Conservation (phyloP, 2,113 vertebrate species). For the Rhabdornis inornatus region DNA sequence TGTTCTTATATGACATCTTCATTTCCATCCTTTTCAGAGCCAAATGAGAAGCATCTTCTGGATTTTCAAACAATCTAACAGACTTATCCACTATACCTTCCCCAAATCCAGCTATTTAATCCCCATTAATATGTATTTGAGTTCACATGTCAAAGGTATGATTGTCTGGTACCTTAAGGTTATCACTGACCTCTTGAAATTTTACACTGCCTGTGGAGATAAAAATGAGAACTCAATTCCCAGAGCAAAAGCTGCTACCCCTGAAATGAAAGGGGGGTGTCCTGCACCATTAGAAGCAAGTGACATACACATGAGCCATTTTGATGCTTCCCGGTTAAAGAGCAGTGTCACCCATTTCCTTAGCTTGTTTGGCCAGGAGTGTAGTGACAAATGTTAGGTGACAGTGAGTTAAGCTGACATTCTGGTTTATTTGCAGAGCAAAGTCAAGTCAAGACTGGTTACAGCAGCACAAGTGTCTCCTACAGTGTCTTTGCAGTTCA, state of each 20-base stretch:
- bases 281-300: not conserved
- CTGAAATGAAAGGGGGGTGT: not conserved
- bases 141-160: not conserved
- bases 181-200: not conserved
- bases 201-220: not conserved
- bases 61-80: slow-evolving; percentile 1
- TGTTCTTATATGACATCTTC: not conserved
- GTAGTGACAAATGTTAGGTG: slow-evolving; percentile 11
- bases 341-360: not conserved
- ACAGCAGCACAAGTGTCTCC: not conserved
- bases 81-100: not conserved
- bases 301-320: not conserved
- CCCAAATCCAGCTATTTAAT: not conserved
- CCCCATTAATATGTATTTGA: not conserved
- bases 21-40: not conserved
- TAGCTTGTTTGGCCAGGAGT: slow-evolving; percentile 21
- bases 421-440: slow-evolving; percentile 41
- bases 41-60: not conserved
- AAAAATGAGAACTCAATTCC: not conserved
- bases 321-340: not conserved
- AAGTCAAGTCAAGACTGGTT: slow-evolving; percentile 42
- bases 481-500: not conserved
- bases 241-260: not conserved
- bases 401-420: slow-evolving; percentile 43
- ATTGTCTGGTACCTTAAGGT: not conserved